A percentile compares a stretch with the other conserved stretches of the same genome.
Evolutionary conservation across 2,797 vertebrate species (phyloP).

Genomic region (Notamacropus eugenii): DNA sequence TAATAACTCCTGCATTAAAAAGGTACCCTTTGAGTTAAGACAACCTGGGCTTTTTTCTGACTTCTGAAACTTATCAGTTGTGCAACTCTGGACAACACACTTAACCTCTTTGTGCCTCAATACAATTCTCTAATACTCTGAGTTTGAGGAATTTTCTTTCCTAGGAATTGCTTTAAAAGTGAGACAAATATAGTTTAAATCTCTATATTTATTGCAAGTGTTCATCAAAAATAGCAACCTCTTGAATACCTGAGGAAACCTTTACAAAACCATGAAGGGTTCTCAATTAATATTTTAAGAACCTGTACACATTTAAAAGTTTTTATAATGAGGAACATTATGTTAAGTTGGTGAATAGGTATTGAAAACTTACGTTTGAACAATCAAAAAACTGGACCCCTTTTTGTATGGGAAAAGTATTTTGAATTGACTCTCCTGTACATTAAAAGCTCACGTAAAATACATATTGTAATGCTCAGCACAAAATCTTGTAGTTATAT

Average conservation of each 20-base stretch:
- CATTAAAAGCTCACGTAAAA: not conserved
- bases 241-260: not conserved
- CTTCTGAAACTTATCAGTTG: not conserved
- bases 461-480: not conserved
- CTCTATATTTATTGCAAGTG: not conserved
- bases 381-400: not conserved
- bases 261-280: not conserved
- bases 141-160: no score
- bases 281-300: not conserved
- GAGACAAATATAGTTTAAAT: not conserved
- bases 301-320: not conserved
- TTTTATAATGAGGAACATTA: not conserved
- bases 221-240: not conserved
- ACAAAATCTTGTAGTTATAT: not conserved
- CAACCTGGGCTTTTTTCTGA: not conserved
- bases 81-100: not conserved
- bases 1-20: not conserved
- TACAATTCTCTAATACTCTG: no score
- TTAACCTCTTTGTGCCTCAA: not conserved
- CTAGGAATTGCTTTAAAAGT: not conserved
- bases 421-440: not conserved
- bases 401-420: not conserved
- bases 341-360: not conserved
- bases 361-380: not conserved
- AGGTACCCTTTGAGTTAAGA: no score